These are phyloP conservation scores for Sphaeramia orbicularis DNA, from an alignment of 2,797 vertebrate genomes.

Conservation along the genomic window DNA sequence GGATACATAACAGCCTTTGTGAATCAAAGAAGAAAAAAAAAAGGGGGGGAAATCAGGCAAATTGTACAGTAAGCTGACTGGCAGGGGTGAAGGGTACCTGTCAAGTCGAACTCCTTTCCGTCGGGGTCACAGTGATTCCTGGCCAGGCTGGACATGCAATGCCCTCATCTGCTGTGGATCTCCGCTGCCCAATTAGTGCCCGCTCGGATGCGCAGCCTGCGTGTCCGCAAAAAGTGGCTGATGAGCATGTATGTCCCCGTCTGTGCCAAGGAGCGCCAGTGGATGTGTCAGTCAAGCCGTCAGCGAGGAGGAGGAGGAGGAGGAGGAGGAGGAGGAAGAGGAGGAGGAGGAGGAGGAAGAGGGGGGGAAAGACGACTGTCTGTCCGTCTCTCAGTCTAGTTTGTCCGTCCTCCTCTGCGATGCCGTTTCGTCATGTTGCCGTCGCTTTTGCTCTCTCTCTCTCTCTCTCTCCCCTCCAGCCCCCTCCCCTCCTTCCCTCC, in stretches of 20 bases:
- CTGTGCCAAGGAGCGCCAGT: constrained; percentile 68
- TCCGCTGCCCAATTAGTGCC: constrained; percentile 77
- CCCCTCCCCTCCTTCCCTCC: constrained; percentile 5
- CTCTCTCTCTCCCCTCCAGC: not conserved
- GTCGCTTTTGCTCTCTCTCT: constrained; percentile 54
- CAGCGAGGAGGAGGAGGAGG: constrained; percentile 53
- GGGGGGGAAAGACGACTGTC: constrained; percentile 51
- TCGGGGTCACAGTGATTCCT: constrained; percentile 84
- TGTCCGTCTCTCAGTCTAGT: constrained; percentile 77
- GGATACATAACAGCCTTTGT: constrained; percentile 66
- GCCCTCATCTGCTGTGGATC: constrained; percentile 74
- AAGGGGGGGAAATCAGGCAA: constrained; percentile 36
- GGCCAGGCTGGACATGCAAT: constrained; percentile 80
- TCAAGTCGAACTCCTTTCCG: constrained; percentile 83
- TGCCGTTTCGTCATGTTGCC: constrained; percentile 83
- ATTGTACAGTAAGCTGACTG: constrained; percentile 54
- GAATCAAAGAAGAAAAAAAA: constrained; percentile 47
- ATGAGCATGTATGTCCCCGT: constrained; percentile 73
- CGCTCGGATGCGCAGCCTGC: constrained; percentile 75
- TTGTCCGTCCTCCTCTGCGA: constrained; percentile 78
- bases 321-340: constrained; percentile 30
- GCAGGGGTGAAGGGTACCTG: constrained; percentile 77
- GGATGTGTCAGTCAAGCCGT: constrained; percentile 82
- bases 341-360: constrained; percentile 5
- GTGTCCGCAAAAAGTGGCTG: constrained; percentile 75